Evolutionary conservation across 2,797 vertebrate genomes (phyloP).

Genomic region (Holocentrus rufus): DNA sequence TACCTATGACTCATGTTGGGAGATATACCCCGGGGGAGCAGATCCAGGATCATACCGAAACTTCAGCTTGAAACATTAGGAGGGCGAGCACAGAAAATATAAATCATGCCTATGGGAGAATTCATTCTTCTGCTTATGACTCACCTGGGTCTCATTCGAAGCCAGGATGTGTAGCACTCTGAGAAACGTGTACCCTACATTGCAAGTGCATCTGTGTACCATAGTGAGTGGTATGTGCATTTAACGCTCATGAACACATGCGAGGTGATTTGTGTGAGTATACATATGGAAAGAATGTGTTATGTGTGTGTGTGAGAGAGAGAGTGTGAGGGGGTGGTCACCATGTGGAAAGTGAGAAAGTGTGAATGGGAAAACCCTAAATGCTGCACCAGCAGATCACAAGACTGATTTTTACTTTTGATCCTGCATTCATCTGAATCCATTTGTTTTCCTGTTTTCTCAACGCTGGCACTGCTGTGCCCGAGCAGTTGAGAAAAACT

Average conservation of each 20-base stretch:
- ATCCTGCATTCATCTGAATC: not conserved
- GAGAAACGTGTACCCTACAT: not conserved
- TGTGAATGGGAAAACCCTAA: slow-evolving; percentile 5
- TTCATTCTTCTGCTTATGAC: slow-evolving; percentile 56
- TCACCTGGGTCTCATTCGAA: slow-evolving; percentile 56
- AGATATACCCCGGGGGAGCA: slow-evolving; percentile 50
- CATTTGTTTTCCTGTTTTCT: not conserved
- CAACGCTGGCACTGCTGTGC: slow-evolving; percentile 12
- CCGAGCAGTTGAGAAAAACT: slow-evolving; percentile 24
- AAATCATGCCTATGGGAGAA: slow-evolving; percentile 54
- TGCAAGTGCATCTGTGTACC: slow-evolving; percentile 33
- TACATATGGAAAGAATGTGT: slow-evolving; percentile 49
- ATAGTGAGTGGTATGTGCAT: slow-evolving; percentile 19
- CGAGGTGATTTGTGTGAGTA: slow-evolving; percentile 32
- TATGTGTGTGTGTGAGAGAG: slow-evolving; percentile 16
- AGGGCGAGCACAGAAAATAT: slow-evolving; percentile 50
- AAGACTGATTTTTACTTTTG: slow-evolving; percentile 1
- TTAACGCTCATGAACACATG: slow-evolving; percentile 29
- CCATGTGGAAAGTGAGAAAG: slow-evolving; percentile 29
- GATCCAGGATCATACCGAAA: slow-evolving; percentile 46
- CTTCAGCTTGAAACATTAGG: slow-evolving; percentile 52
- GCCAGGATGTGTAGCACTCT: slow-evolving; percentile 23
- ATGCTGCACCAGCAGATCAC: slow-evolving; percentile 9
- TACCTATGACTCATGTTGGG: slow-evolving; percentile 64
- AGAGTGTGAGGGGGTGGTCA: slow-evolving; percentile 22